Conservation (phyloP, 1,140 invertebrate species). For the Arion vulgaris region DNA sequence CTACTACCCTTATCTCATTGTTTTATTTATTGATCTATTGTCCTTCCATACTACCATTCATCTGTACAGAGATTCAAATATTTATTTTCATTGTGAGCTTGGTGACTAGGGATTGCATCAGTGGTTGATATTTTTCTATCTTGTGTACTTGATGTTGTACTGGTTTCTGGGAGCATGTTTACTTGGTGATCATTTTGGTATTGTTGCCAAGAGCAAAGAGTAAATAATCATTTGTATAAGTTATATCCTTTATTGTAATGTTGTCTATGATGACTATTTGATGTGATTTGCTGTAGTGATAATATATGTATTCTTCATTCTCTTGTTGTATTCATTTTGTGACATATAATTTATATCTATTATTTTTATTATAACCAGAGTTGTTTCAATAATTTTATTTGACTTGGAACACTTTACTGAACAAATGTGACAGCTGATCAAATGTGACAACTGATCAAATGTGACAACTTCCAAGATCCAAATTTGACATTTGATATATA, state of each 20-base stretch:
- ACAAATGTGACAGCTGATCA: too few relatives aligned
- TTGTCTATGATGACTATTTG: not conserved
- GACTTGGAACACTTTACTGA: too few relatives aligned
- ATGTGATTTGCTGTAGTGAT: not conserved
- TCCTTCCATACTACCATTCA: not conserved
- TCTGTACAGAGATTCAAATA: not conserved
- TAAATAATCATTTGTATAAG: not conserved
- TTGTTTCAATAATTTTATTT: too few relatives aligned
- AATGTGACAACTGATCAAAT: too few relatives aligned
- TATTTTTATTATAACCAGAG: too few relatives aligned
- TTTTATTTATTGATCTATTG: not conserved
- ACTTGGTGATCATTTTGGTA: not conserved
- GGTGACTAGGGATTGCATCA: not conserved
- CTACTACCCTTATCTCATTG: not conserved
- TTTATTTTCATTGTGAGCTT: not conserved
- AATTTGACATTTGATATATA: too few relatives aligned
- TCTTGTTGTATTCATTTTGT: not conserved
- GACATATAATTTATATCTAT: not conserved
- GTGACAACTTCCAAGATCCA: too few relatives aligned
- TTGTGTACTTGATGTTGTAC: not conserved
- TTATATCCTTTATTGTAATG: not conserved
- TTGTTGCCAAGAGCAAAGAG: not conserved
- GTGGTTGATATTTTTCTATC: not conserved
- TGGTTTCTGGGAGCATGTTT: not conserved
- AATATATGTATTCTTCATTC: not conserved